phyloP scores from a whole-genome alignment of 2,888 invertebrate genomes.

The Sabatieria punctata region DNA sequence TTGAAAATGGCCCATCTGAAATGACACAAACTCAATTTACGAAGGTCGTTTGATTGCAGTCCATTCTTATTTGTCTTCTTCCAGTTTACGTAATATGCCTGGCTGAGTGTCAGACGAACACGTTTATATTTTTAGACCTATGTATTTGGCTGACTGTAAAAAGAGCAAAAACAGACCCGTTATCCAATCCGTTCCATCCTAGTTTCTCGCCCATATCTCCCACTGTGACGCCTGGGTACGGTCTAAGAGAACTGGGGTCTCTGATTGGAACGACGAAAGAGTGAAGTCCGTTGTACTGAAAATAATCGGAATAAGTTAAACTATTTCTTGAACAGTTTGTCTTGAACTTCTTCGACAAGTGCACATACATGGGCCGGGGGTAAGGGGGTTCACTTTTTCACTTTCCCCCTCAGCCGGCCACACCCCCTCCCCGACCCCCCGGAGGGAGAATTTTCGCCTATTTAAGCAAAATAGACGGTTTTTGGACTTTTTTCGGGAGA shows the following conservation, averaged over 20 bases:
- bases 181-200: slow-evolving; percentile 76
- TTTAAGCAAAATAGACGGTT: too few relatives aligned
- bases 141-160: slow-evolving; percentile 21
- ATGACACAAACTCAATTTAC: slow-evolving; percentile 15
- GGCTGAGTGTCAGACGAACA: too few relatives aligned
- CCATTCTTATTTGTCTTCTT: background rate
- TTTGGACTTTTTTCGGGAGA: too few relatives aligned
- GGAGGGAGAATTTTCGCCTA: too few relatives aligned
- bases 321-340: too few relatives aligned
- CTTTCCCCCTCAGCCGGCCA: background rate
- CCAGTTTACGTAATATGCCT: background rate
- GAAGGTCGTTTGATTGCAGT: too few relatives aligned
- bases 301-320: background rate
- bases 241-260: slow-evolving; percentile 50
- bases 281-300: slow-evolving; percentile 62
- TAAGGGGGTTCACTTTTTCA: too few relatives aligned
- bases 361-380: too few relatives aligned
- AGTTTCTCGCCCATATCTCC: slow-evolving; percentile 85
- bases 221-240: slow-evolving; percentile 57
- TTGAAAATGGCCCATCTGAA: slow-evolving; percentile 65
- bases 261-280: slow-evolving; percentile 71
- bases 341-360: too few relatives aligned
- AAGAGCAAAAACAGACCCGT: slow-evolving; percentile 56
- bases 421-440: background rate
- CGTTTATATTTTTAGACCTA: slow-evolving; percentile 41